Evolutionary conservation across 1,140 invertebrate genomes (phyloP).

Genomic region (Leptinotarsa defecta): DNA sequence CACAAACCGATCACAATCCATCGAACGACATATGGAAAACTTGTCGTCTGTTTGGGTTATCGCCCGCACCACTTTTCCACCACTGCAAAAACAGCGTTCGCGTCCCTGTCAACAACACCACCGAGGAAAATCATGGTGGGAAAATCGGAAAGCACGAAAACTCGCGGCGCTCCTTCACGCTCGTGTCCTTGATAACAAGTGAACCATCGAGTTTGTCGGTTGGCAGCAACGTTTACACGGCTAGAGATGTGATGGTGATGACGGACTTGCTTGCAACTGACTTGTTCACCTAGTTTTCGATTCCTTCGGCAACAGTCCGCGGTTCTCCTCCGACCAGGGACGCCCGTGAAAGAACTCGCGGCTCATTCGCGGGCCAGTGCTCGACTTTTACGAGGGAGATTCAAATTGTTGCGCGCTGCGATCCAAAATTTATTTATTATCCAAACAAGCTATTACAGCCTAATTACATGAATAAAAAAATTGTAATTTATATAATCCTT

Average conservation of each 20-base stretch:
- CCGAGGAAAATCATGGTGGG: conserved; percentile 8
- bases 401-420: neutral
- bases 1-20: conserved; percentile 17
- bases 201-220: conserved; percentile 18
- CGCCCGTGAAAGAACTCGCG: neutral
- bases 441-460: too few species aligned
- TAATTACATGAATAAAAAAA: too few species aligned
- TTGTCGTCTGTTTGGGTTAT: neutral
- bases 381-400: neutral
- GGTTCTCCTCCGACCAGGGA: neutral
- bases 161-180: conserved; percentile 19
- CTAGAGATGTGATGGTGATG: neutral
- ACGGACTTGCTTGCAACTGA: conserved; percentile 21
- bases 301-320: conserved; percentile 21
- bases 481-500: too few species aligned
- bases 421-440: too few species aligned
- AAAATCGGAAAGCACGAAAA: conserved; percentile 11
- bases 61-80: conserved; percentile 18
- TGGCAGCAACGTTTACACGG: conserved; percentile 14
- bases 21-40: conserved; percentile 4
- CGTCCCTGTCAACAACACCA: neutral
- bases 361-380: neutral
- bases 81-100: neutral
- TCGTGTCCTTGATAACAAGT: conserved; percentile 30
- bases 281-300: conserved; percentile 33